phyloP scores from a whole-genome alignment of 2,888 invertebrate species.

The Eustalomyia histrio region DNA sequence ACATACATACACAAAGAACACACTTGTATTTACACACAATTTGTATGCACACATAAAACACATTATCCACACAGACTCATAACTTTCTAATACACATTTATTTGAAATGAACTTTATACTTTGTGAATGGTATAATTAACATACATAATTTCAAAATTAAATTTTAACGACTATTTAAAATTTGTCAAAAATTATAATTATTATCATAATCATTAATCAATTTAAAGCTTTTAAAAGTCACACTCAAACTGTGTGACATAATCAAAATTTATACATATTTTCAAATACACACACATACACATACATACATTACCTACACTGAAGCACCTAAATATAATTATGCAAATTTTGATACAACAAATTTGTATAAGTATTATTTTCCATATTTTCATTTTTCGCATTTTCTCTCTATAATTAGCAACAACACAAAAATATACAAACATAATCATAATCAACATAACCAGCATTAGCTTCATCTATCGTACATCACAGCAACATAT shows the following conservation, averaged over 20 bases:
- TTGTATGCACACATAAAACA: background rate
- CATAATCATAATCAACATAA: constrained; percentile 35
- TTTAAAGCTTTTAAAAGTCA: constrained; percentile 3
- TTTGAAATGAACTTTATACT: background rate
- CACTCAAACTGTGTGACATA: constrained; percentile 15
- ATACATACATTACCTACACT: too few species aligned
- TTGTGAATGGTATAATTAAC: background rate
- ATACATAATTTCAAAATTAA: background rate
- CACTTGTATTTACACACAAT: background rate
- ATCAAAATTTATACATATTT: constrained; percentile 4
- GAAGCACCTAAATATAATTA: constrained; percentile 48
- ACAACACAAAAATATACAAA: constrained; percentile 1
- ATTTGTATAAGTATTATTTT: constrained; percentile 5
- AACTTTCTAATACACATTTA: background rate
- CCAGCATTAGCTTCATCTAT: constrained; percentile 38
- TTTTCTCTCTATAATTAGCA: too few species aligned
- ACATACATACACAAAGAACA: background rate
- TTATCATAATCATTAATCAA: background rate
- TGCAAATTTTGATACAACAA: constrained; percentile 39
- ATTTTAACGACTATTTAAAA: background rate
- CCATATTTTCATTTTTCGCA: background rate
- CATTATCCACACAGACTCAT: background rate
- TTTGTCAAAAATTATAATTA: background rate
- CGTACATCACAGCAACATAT: constrained; percentile 24
- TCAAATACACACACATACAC: constrained; percentile 22